phyloP scores from a whole-genome alignment of 2,888 invertebrate species.

The Agrypnus murinus region DNA sequence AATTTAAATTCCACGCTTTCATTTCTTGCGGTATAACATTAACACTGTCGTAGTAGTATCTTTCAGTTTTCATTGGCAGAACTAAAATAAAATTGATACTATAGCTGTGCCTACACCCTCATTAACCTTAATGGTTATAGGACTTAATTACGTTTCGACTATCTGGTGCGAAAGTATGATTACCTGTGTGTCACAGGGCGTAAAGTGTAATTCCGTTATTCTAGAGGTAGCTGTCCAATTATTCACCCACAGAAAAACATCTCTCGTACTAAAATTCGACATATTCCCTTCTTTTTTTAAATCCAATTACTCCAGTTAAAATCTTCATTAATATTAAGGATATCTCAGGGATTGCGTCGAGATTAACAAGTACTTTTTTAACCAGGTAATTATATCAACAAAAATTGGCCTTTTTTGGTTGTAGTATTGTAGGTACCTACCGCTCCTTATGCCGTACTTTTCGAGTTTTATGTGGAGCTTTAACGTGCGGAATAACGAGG shows the following conservation, averaged over 20 bases:
- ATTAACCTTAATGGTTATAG: slow-evolving; percentile 29
- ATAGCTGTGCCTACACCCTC: slow-evolving; percentile 23
- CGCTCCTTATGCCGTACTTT: slow-evolving; percentile 7
- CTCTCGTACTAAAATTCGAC: too few species aligned
- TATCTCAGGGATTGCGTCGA: background rate
- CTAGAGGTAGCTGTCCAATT: too few species aligned
- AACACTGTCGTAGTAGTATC: background rate
- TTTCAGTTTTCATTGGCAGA: slow-evolving; percentile 9
- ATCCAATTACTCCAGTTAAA: background rate
- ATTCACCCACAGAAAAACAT: too few species aligned
- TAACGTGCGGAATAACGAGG: slow-evolving; percentile 21
- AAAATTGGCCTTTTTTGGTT: background rate
- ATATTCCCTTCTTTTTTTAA: slow-evolving; percentile 4
- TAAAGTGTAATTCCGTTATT: background rate
- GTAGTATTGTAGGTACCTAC: background rate
- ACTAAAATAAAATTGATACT: slow-evolving; percentile 24
- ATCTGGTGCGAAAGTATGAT: slow-evolving; percentile 26
- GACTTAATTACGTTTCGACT: slow-evolving; percentile 27
- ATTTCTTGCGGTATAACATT: slow-evolving; percentile 4
- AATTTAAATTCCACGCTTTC: background rate
- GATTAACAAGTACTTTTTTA: background rate
- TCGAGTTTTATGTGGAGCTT: slow-evolving; percentile 3
- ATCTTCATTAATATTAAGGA: slow-evolving; percentile 6
- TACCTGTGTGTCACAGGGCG: slow-evolving; percentile 4
- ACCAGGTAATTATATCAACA: background rate